Evolutionary conservation across 2,888 invertebrate species (phyloP).

Genomic region (Teleogryllus oceanicus): DNA sequence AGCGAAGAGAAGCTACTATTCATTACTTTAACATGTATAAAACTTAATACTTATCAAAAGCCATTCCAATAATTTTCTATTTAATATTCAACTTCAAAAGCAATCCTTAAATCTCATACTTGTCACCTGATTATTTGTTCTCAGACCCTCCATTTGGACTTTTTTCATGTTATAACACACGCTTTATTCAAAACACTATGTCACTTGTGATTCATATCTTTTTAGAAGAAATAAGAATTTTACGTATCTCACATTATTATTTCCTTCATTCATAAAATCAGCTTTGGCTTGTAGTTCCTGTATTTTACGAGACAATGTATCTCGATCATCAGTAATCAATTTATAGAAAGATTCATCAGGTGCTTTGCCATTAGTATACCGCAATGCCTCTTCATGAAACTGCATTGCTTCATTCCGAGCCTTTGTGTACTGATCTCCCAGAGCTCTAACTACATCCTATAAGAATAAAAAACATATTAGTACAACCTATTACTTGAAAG

Average conservation of each 20-base stretch:
- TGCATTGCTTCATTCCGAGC: constrained; percentile 49
- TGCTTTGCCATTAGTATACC: constrained; percentile 54
- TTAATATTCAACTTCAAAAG: no score
- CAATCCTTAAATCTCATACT: no score
- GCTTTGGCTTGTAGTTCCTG: constrained; percentile 60
- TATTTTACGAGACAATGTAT: constrained; percentile 55
- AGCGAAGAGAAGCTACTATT: no score
- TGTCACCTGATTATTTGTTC: no score
- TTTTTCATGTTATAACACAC: background rate
- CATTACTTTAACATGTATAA: no score
- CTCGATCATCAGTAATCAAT: constrained; percentile 55
- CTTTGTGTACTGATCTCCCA: background rate
- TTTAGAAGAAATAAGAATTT: background rate
- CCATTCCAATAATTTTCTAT: no score
- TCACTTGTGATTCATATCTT: background rate
- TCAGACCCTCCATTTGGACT: no score
- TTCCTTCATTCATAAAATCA: constrained; percentile 59
- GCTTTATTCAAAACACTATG: background rate
- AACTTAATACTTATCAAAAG: no score
- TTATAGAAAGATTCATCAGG: constrained; percentile 57
- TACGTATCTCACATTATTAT: constrained; percentile 52
- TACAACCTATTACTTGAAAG: no score
- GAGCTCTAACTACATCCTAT: no score
- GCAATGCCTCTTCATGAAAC: constrained; percentile 55
- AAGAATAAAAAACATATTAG: no score